These are phyloP conservation scores for Zhengitettix transpicula DNA, from an alignment of 2,888 invertebrate genomes.

Conservation along the genomic window DNA sequence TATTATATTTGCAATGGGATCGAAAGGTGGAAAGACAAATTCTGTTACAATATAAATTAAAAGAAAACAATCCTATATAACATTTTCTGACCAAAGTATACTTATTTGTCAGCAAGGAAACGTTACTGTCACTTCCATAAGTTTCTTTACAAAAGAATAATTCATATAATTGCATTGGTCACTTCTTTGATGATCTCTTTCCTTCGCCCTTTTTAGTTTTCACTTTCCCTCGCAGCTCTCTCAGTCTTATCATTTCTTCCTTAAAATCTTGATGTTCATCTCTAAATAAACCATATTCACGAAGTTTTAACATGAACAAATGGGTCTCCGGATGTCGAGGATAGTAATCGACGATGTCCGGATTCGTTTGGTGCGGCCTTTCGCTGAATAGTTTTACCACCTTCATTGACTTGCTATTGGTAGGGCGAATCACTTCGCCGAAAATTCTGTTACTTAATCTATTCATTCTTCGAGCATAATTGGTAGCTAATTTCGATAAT, in stretches of 20 bases:
- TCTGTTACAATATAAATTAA: too few species aligned
- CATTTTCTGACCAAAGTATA: too few species aligned
- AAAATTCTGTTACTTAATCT: conserved; percentile 75
- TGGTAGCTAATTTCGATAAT: conserved; percentile 50
- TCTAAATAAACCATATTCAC: conserved; percentile 63
- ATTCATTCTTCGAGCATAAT: conserved; percentile 73
- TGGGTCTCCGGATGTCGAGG: conserved; percentile 68
- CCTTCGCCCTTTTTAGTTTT: conserved; percentile 35
- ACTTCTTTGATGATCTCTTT: conserved; percentile 24
- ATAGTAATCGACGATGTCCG: conserved; percentile 65
- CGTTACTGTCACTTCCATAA: too few species aligned
- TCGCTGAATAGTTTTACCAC: conserved; percentile 61
- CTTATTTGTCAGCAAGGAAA: too few species aligned
- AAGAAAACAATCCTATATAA: too few species aligned
- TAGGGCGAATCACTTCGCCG: conserved; percentile 66
- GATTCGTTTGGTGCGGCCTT: conserved; percentile 54
- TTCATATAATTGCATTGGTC: conserved; percentile 5
- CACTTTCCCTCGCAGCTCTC: conserved; percentile 60
- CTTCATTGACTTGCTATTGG: conserved; percentile 56
- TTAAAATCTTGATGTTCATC: conserved; percentile 83
- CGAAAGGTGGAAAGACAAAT: too few species aligned
- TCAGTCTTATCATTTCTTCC: conserved; percentile 66
- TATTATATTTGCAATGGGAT: too few species aligned
- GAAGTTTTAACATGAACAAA: conserved; percentile 48
- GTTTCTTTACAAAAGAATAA: too few species aligned